Percentiles rank a stretch among this genome's conserved stretches.
These are phyloP conservation scores for Temnothorax nylanderi DNA, from an alignment of 1,140 invertebrate species.

Conservation along the genomic window DNA sequence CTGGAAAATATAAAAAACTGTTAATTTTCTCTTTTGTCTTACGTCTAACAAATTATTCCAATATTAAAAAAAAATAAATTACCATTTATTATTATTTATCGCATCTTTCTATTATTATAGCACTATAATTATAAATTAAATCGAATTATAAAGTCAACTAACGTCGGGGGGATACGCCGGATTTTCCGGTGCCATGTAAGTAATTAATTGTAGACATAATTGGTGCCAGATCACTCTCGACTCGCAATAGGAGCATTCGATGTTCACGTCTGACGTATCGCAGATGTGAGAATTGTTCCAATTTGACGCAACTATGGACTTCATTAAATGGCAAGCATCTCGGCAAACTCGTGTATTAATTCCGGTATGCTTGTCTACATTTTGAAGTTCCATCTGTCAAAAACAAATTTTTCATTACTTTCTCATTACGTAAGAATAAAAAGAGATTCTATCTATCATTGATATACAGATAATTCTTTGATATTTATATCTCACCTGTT, in stretches of 20 bases:
- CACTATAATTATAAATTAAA: neutral
- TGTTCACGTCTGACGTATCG: slow-evolving; percentile 80
- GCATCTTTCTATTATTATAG: neutral
- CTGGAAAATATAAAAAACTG: slow-evolving; percentile 75
- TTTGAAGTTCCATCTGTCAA: slow-evolving; percentile 95
- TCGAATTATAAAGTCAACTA: slow-evolving; percentile 78
- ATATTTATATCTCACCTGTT: slow-evolving; percentile 89
- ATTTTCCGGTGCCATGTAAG: slow-evolving; percentile 91
- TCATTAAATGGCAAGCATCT: slow-evolving; percentile 92
- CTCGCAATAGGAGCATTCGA: slow-evolving; percentile 96
- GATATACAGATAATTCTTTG: neutral
- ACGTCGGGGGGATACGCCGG: slow-evolving; percentile 92
- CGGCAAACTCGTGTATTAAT: slow-evolving; percentile 91
- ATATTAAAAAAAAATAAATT: neutral
- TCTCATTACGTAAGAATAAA: neutral
- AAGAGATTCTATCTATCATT: neutral
- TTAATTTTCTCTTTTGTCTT: neutral
- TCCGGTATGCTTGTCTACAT: slow-evolving; percentile 93
- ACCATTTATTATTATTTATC: neutral
- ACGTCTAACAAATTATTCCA: neutral
- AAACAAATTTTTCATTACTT: slow-evolving; percentile 50
- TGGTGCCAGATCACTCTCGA: slow-evolving; percentile 97
- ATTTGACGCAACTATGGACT: slow-evolving; percentile 92
- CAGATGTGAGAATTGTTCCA: slow-evolving; percentile 92
- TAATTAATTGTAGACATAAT: slow-evolving; percentile 92